Evolutionary conservation across 2,113 vertebrate species (phyloP).

Genomic region (Neogobius melanostomus): DNA sequence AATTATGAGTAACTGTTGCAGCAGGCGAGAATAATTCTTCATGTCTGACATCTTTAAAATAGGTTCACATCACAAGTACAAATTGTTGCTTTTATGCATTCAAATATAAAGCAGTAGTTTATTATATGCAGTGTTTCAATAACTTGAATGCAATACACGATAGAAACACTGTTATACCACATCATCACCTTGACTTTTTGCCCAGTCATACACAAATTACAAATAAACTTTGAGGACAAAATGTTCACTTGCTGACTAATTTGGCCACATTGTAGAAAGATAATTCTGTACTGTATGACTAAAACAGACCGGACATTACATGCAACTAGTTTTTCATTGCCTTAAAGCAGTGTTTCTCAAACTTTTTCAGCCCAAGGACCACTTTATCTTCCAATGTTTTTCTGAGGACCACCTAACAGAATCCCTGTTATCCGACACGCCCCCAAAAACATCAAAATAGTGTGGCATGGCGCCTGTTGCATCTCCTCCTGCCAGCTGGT

Average conservation of each 20-base stretch:
- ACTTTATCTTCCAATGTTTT: too few species aligned
- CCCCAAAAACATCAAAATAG: too few species aligned
- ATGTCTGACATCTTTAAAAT: constrained; percentile 9
- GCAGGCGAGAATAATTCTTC: constrained; percentile 3
- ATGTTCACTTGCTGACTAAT: not conserved
- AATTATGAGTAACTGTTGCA: not conserved
- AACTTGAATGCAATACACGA: not conserved
- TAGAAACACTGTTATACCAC: not conserved
- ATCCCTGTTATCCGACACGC: too few species aligned
- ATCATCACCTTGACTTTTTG: not conserved
- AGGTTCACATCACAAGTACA: not conserved
- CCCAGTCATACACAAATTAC: not conserved
- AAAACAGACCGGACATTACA: not conserved
- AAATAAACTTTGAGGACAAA: not conserved
- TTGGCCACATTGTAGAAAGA: not conserved
- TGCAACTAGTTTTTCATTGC: not conserved
- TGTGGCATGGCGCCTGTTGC: too few species aligned
- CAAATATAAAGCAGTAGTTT: not conserved
- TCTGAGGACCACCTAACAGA: too few species aligned
- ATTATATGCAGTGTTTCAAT: not conserved
- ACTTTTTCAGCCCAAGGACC: too few species aligned
- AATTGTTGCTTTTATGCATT: not conserved
- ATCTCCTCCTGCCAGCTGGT: too few species aligned
- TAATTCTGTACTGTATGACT: too few species aligned
- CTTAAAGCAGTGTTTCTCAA: too few species aligned